Evolutionary conservation across 2,113 vertebrate species (phyloP).

Genomic region (Columba livia): DNA sequence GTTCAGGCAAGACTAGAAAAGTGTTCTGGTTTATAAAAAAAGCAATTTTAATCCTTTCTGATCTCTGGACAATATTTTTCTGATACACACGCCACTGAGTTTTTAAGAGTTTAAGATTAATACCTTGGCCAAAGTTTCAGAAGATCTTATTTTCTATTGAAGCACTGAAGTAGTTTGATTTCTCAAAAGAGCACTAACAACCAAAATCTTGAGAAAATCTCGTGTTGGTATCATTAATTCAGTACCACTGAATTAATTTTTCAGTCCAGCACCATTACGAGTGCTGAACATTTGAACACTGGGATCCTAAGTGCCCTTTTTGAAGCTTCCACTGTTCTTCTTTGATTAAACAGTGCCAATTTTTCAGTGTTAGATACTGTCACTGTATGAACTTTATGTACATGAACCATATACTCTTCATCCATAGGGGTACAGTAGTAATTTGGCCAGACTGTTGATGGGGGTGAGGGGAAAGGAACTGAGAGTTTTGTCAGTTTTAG

Average conservation of each 20-base stretch:
- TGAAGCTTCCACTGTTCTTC: not conserved
- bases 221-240: not conserved
- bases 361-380: not conserved
- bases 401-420: not conserved
- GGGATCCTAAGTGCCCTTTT: not conserved
- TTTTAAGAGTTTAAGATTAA: not conserved
- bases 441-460: not conserved
- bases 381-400: not conserved
- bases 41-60: not conserved
- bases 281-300: not conserved
- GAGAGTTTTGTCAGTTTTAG: not conserved
- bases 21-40: not conserved
- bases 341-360: not conserved
- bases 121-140: not conserved
- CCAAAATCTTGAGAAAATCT: not conserved
- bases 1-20: not conserved
- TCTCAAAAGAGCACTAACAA: not conserved
- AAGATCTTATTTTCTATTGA: not conserved
- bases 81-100: not conserved
- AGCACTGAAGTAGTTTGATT: not conserved
- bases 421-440: not conserved
- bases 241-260: not conserved
- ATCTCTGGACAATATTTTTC: not conserved
- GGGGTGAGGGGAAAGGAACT: not conserved
- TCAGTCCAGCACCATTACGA: not conserved